A percentile compares a stretch with the other conserved stretches of the same genome.
These are phyloP conservation scores for Platycercus adscitus DNA, from an alignment of 2,113 vertebrate genomes.

Conservation along the genomic window DNA sequence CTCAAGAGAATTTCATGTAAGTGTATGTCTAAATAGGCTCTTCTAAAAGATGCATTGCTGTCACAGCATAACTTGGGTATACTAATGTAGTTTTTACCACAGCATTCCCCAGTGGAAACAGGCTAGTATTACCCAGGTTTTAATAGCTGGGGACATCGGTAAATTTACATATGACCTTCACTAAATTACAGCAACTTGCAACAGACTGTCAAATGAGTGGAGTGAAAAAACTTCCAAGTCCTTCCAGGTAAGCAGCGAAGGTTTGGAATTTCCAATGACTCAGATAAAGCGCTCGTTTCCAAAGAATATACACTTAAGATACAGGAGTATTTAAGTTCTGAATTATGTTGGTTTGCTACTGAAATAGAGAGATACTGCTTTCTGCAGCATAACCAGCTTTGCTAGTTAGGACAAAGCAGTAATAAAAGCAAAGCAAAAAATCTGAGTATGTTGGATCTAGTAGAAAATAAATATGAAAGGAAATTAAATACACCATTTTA, in stretches of 20 bases:
- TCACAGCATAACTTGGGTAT: fast-evolving
- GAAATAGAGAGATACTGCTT: neutral
- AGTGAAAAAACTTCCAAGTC: neutral
- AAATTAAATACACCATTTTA: neutral
- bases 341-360: neutral
- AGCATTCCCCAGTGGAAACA: neutral
- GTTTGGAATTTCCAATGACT: neutral
- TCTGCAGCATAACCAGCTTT: neutral
- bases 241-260: neutral
- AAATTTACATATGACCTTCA: slow-evolving; percentile 36
- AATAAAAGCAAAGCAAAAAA: neutral
- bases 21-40: neutral
- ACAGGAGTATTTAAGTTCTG: neutral
- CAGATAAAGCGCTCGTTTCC: neutral
- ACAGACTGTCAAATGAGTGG: neutral
- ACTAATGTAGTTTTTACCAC: neutral
- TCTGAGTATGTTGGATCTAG: neutral
- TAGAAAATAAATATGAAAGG: neutral
- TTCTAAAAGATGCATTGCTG: neutral
- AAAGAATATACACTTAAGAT: neutral
- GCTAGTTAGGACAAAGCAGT: neutral
- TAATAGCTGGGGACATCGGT: neutral
- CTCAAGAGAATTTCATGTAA: neutral
- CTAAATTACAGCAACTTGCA: slow-evolving; percentile 14
- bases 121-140: neutral